Evolutionary conservation across 2,888 invertebrate genomes (phyloP), one percentile per base, ranked within the genome.

Genomic region (Tetanocera ferruginea): DNA sequence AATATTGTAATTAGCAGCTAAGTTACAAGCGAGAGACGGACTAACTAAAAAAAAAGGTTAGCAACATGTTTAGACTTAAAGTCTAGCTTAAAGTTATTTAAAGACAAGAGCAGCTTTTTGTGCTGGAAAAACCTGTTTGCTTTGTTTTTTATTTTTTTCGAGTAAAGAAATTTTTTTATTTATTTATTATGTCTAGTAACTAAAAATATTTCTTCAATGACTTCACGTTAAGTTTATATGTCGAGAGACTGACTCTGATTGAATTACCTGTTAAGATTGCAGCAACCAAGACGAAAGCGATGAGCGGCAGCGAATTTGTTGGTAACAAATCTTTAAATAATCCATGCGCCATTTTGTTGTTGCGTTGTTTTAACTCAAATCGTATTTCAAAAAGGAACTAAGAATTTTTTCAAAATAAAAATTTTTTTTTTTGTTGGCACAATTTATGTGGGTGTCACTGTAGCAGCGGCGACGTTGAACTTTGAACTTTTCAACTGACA

Each of bases 221-320:
- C 23, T 37, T 31, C 57, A 60, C 23, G 31, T 25, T 25, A n/a
- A 2, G 37, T 37, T n/a, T n/a, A n/a, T n/a, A 19, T 14, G 34
- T 25, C 0, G 23, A 28, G 11, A 37, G 70, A 72, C 87, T 87
- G n/a, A n/a, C n/a, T n/a, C n/a, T n/a, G n/a, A n/a, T n/a, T n/a
- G n/a, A n/a, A n/a, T n/a, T 85, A 87, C 87, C 87, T 87, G 87
- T 83, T 87, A 88, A 88, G 79, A 87, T 88, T 84, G 85, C 85
- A 67, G 77, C 67, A 23, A 55, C 23, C 57, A 77, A 31, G 37
- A 67, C 43, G 57, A 77, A 43, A 17, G 28, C 73, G 73, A 67
- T 57, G 73, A 73, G 67, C 70, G 55, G 72, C 55, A 55, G 9
- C 25, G 66, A 11, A 34, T 52, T 67, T 28, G 69, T 31, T 37